phyloP scores from a whole-genome alignment of 1,140 invertebrate species.

The Centruroides vittatus region DNA sequence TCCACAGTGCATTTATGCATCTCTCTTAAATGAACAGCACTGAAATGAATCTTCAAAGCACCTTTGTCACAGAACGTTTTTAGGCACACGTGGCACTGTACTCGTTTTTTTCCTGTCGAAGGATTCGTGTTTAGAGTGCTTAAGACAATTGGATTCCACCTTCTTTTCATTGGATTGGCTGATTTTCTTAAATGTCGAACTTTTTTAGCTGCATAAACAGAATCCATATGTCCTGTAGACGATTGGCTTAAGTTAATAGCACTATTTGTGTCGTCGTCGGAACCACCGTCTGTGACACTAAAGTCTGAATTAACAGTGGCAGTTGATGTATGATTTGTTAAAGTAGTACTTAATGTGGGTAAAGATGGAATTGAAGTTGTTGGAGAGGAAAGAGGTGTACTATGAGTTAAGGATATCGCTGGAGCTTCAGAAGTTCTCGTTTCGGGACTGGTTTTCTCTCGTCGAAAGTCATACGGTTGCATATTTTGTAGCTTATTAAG shows the following conservation, averaged over 20 bases:
- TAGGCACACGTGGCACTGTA: slow-evolving; percentile 93
- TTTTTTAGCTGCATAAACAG: slow-evolving; percentile 34
- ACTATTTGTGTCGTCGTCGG: slow-evolving; percentile 18
- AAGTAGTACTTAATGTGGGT: slow-evolving; percentile 16
- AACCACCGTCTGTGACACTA: slow-evolving; percentile 12
- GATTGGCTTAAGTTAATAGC: slow-evolving; percentile 20
- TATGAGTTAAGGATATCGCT: slow-evolving; percentile 26
- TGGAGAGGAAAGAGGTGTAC: slow-evolving; percentile 20
- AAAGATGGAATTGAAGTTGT: slow-evolving; percentile 16
- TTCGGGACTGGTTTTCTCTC: slow-evolving; percentile 13
- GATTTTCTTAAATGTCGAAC: slow-evolving; percentile 51
- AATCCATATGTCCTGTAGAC: slow-evolving; percentile 9
- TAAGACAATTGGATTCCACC: slow-evolving; percentile 79
- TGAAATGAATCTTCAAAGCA: slow-evolving; percentile 98
- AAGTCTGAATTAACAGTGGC: slow-evolving; percentile 32
- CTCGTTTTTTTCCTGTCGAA: slow-evolving; percentile 83
- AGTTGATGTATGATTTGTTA: slow-evolving; percentile 23
- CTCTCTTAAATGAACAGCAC: slow-evolving; percentile 93
- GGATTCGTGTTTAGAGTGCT: slow-evolving; percentile 83
- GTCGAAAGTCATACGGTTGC: slow-evolving; percentile 86
- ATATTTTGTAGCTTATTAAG: slow-evolving; percentile 80
- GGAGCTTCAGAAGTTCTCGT: neutral
- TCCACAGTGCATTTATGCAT: slow-evolving; percentile 99
- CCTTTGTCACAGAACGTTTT: slow-evolving; percentile 99
- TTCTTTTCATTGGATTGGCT: slow-evolving; percentile 72